Conservation (phyloP, 2,888 invertebrate species). For the Melipona bicolor region DNA sequence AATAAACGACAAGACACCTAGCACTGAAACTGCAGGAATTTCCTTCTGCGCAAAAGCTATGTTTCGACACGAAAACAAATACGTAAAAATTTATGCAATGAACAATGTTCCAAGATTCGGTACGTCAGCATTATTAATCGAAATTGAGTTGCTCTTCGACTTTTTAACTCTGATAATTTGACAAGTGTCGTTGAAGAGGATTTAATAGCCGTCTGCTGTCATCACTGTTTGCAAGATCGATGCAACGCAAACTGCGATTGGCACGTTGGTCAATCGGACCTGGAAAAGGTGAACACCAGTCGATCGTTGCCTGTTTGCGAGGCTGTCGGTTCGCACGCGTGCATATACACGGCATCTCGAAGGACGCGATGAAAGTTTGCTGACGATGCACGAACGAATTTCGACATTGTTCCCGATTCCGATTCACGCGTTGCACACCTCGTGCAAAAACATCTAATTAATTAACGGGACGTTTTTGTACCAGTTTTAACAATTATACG, state of each 20-base stretch:
- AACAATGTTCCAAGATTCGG: too few relatives aligned
- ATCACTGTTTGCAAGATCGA: not conserved
- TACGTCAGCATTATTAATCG: too few relatives aligned
- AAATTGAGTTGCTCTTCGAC: too few relatives aligned
- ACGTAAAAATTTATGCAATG: too few relatives aligned
- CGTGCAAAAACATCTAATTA: not conserved
- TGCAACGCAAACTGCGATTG: not conserved
- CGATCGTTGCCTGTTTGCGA: not conserved
- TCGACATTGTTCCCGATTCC: slow-evolving; percentile 28
- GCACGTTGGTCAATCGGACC: not conserved
- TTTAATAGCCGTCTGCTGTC: not conserved
- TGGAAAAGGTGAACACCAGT: slow-evolving; percentile 5
- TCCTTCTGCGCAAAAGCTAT: too few relatives aligned
- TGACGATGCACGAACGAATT: slow-evolving; percentile 32
- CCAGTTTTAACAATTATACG: too few relatives aligned
- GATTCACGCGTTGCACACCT: not conserved
- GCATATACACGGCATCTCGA: not conserved
- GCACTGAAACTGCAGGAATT: not conserved
- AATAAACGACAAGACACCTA: not conserved
- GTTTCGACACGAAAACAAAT: too few relatives aligned
- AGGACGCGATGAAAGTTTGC: slow-evolving; percentile 35
- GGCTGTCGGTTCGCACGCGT: not conserved
- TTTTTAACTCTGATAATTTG: not conserved
- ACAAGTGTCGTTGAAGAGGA: not conserved
- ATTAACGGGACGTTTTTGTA: too few relatives aligned